phyloP scores from a whole-genome alignment of 2,113 vertebrate genomes.

The Mastomys natalensis region DNA sequence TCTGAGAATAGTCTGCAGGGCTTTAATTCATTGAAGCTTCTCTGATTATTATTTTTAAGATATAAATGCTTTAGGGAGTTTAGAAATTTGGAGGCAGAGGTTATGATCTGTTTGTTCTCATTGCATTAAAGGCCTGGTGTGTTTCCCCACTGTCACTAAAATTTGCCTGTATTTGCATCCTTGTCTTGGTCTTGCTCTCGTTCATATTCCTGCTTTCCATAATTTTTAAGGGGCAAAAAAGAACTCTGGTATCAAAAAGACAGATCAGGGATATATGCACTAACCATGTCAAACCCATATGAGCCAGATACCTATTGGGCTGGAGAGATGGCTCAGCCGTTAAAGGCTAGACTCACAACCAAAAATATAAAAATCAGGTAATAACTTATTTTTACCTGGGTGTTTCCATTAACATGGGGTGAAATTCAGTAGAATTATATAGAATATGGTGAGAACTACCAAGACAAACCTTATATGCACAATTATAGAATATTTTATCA shows the following conservation, averaged over 20 bases:
- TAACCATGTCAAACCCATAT: neutral
- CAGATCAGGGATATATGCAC: neutral
- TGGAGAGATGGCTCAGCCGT: too few relatives aligned
- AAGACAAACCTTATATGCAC: neutral
- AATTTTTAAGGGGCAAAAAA: neutral
- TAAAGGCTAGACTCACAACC: too few relatives aligned
- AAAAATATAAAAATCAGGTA: neutral
- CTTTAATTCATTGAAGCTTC: neutral
- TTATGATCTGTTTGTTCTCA: neutral
- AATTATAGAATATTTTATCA: neutral
- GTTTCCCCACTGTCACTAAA: neutral
- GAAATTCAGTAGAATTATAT: neutral
- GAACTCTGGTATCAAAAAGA: neutral
- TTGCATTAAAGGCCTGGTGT: neutral
- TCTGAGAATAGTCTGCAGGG: neutral
- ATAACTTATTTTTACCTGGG: neutral
- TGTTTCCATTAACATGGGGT: neutral
- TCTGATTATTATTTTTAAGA: neutral
- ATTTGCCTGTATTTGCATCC: neutral
- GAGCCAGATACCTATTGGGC: neutral
- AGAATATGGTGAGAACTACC: neutral
- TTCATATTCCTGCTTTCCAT: neutral
- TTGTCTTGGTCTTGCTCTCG: neutral
- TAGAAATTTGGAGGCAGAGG: neutral
- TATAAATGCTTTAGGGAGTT: accelerated